Conservation (phyloP, 2,888 invertebrate species). For the Melanostoma scalare region DNA sequence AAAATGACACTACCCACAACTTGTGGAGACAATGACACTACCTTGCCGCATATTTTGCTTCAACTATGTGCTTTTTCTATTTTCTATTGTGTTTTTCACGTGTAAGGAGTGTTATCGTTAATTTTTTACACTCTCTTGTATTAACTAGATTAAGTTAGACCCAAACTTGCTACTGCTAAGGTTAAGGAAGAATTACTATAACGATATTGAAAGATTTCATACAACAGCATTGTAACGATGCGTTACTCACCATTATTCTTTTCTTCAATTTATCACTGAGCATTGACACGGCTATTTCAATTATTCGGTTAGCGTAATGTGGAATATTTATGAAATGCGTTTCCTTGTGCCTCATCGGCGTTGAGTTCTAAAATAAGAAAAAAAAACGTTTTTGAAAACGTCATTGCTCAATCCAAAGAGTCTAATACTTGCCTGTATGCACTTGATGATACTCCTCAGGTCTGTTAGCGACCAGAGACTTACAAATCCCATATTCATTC, state of each 20-base stretch:
- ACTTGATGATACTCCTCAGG: constrained; percentile 89
- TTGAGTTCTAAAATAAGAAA: constrained; percentile 86
- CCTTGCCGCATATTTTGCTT: no score
- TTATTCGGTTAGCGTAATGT: constrained; percentile 89
- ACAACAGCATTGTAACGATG: no score
- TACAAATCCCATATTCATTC: constrained; percentile 91
- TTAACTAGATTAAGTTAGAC: no score
- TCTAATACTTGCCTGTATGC: constrained; percentile 86
- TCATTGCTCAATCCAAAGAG: not conserved
- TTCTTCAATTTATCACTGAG: constrained; percentile 92
- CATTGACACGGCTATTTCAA: constrained; percentile 91
- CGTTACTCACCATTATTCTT: constrained; percentile 87
- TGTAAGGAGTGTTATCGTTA: no score
- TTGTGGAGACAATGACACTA: no score
- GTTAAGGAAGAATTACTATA: no score
- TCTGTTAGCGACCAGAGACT: constrained; percentile 92
- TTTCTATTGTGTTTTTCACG: no score
- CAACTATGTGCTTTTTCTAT: no score
- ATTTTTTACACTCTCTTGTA: no score
- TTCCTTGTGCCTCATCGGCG: constrained; percentile 95
- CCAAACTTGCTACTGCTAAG: not conserved
- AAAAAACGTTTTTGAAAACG: not conserved
- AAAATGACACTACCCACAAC: no score
- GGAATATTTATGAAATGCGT: constrained; percentile 94
- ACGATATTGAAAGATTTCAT: no score